Evolutionary conservation across 2,888 invertebrate species (phyloP), one percentile per base, ranked within the genome.

Genomic region (Boloria euphrosyne): DNA sequence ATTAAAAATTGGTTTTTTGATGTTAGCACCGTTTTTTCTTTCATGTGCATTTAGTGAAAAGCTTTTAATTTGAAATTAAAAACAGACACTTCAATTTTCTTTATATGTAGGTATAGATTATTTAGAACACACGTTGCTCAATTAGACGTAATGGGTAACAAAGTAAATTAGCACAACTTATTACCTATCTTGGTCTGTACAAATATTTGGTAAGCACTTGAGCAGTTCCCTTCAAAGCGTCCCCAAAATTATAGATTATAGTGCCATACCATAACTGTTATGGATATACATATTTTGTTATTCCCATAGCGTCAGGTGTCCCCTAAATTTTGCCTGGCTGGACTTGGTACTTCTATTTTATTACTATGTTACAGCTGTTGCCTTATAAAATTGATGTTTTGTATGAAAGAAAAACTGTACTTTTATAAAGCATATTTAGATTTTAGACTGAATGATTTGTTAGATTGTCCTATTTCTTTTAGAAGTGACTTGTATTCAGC

Each of bases 141-240:
- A 59, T 59, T 49, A 49, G 49, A 14, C 38, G 49, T 17, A 49
- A 59, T 59, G 16, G 49, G 49, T 50, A 50, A 49, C 59, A 59
- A 50, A 59, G 59, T 16, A 50, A 59, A 50, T 50, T 50, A 50
- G 59, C 49, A 14, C 31, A 17, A 50, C 59, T 52, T 59, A 63
- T 66, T 63, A 61, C 44, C 47, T 63, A 50, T 46, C 31, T 47
- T 57, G 60, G 60, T 43, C 22, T 55, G 50, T 44, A 31, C 60
- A 66, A 66, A 66, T 69, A 57, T 63, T 55, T 61, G 60, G 46
- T 43, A 44, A 69, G 60, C 63, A 66, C 66, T 66, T 66, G 55
- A 46, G 60, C 63, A 66, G 62, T 66, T 62, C 66, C 66, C 66
- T 50, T 38, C n/a, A 55, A 14, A 27, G 43, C 51, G 60, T 17